Base-by-base conservation (phyloP, 2,888 invertebrate genomes). In the Cylloceria caligata region DNA sequence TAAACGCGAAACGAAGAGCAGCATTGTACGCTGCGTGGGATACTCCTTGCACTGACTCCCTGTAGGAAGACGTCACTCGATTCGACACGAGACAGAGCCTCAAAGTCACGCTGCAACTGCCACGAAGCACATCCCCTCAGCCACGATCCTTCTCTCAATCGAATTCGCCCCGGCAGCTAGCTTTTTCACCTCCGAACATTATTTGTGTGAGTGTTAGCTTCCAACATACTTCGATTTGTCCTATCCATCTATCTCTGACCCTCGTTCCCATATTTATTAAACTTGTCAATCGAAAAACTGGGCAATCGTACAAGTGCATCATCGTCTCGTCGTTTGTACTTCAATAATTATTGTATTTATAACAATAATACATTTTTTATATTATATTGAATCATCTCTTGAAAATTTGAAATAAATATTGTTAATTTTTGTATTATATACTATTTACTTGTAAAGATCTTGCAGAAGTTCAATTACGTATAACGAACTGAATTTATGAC, bases 1-100 rank as follows among this genome's bases (percentile, higher is more conserved):
- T 83, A 81, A 82, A 81, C 83, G 83, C 82, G 82, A 78, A 78
- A 83, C 83, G 82, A 80, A 83, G 83, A 83, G 67, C 83, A 71
- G 79, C 72, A 80, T 83, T 80, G 83, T 80, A 80, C 62, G 79
- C 76, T 76, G 72, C 80, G 64, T 67, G 55, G 80, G 71, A 80
- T 72, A 76, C 79, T 52, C 65, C 52, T 60, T 60, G 52, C 71
- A 27, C 24, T 64, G 68, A 39, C 81, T 73, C 55, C 52, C 55
- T 52, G 39, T 62, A 80, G 72, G 67, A 80, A 83, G 83, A 80
- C 83, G 83, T 83, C 83, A 80, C 80, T 80, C 82, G 75, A 75
- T 82, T 82, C 75, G 80, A 83, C 76, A 73, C 68, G 80, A 80
- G 83, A 83, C 73, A 34, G 68, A 76, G 82, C 52, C 82, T 79